Evolutionary conservation across 30 jellyfish, hydroid and myxozoan genomes (phyloP), one percentile per base, ranked within the genome.

Genomic region (Turritopsis rubra): DNA sequence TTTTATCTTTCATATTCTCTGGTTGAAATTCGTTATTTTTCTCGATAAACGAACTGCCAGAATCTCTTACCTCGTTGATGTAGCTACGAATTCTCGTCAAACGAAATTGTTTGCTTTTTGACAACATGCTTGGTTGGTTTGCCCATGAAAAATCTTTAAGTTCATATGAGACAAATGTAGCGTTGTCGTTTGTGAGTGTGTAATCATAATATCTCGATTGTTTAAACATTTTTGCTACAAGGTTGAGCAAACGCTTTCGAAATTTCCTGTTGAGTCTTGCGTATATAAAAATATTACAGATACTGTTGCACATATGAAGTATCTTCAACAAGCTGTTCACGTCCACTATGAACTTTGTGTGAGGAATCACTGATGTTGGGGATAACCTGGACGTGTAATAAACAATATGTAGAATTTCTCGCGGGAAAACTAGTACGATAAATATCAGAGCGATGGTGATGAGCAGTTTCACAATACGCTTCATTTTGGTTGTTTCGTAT

Each of bases 301-400:
- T 79, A 54, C 95, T 80, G 80, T 90, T 90, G 18, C 95, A 73
- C 31, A 81, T 88, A 27, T 90, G 97, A 53, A 90, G 87, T 25
- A 85, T 79, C 30, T 85, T 85, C 66, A 85, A 75, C 83, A 84
- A 85, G 29, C 87, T 27, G 60, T 90, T 85, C 71, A 86, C 25
- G 21, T 80, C 68, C 53, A 85, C 73, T n/a, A 90, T 80, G 65
- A 60, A 29, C 16, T 76, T 75, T 21, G 86, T 30, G 41, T 53
- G 83, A 8, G 82, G 75, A 8, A 85, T 31, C 60, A 41, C 60
- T 7, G 92, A 95, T 24, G 75, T 23, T 4, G 87, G 86, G 41
- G 25, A 22, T 81, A 85, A 21, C 95, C 95, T 85, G 0, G 97
- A 90, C 16, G 79, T 28, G 1, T 79, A 65, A 23, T 8, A 85